Base-by-base conservation (phyloP, 2,888 invertebrate genomes). In the Luperina testacea region DNA sequence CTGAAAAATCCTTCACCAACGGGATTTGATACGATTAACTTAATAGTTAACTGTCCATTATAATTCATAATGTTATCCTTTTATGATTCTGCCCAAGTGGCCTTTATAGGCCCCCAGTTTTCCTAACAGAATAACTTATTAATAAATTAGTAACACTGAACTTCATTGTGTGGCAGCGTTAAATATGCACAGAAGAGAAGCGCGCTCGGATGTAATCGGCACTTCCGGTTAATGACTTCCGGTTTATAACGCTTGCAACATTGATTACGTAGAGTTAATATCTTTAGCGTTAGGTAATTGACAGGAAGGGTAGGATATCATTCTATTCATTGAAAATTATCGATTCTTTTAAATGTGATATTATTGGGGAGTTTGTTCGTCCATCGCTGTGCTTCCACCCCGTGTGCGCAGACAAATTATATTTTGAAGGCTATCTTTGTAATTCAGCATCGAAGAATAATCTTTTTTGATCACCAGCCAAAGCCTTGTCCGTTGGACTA, bases 211-310 rank as follows among this genome's bases (percentile, higher is more conserved):
- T 38, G 45, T 65, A 20, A 65, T 45, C 32, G 38, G 17, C 38
- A 20, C 53, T 17, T 53, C 53, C n/a, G 2, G 45, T 32, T 45
- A 24, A 69, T 38, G 38, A 57, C 38, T n/a, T n/a, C n/a, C n/a
- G n/a, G n/a, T n/a, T n/a, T n/a, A 32, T 64, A 38, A 38, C 24
- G 45, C 59, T 48, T 82, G 74, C 53, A 75, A 81, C 45, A 82
- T 51, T 81, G 38, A 68, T 61, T 38, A 59, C 13, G 53, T 38
- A 32, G 82, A n/a, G n/a, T 59, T 69, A 42, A 65, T 70, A 65
- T 76, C 59, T 82, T 69, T 17, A 65, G 64, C n/a, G n/a, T 38
- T 20, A 38, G 48, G 20, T 57, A 48, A 82, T 68, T 82, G 57
- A 69, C 68, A 42, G 38, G 24, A 53, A 17, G 61, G 24, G 11